phyloP scores from a whole-genome alignment of 2,888 invertebrate genomes.

The Rambutsinella grinnellia region DNA sequence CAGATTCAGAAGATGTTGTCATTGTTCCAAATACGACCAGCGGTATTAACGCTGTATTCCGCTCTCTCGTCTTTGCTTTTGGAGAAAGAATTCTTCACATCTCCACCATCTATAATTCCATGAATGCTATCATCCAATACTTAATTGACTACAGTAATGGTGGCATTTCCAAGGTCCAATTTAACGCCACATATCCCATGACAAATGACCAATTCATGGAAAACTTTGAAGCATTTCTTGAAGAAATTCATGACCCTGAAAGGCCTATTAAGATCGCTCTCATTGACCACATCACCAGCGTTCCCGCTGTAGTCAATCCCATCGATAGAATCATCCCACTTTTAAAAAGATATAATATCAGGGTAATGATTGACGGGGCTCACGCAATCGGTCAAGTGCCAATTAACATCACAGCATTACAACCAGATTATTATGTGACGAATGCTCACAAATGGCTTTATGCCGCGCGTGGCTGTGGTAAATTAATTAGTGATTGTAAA shows the following conservation, averaged over 20 bases:
- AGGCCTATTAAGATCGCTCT: slow-evolving; percentile 37
- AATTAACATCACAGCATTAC: slow-evolving; percentile 38
- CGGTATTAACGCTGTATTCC: slow-evolving; percentile 58
- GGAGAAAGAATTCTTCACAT: slow-evolving; percentile 56
- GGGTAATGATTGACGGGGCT: slow-evolving; percentile 57
- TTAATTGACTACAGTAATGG: slow-evolving; percentile 27
- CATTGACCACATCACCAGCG: slow-evolving; percentile 39
- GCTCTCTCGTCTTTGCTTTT: slow-evolving; percentile 32
- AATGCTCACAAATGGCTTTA: slow-evolving; percentile 60
- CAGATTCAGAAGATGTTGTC: slow-evolving; percentile 38
- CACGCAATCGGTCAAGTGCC: slow-evolving; percentile 60
- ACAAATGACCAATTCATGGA: slow-evolving; percentile 42
- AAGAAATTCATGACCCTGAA: slow-evolving; percentile 12
- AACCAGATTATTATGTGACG: slow-evolving; percentile 59
- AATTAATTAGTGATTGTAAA: too few relatives aligned
- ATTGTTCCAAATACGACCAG: slow-evolving; percentile 42
- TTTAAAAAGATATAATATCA: slow-evolving; percentile 30
- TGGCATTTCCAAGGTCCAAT: slow-evolving; percentile 23
- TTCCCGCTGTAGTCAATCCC: slow-evolving; percentile 46
- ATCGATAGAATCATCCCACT: slow-evolving; percentile 55
- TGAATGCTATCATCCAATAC: slow-evolving; percentile 45
- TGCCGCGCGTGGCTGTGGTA: slow-evolving; percentile 34
- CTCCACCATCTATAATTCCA: slow-evolving; percentile 43
- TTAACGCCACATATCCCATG: slow-evolving; percentile 51
- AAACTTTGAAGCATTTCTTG: slow-evolving; percentile 37